Percentiles rank a stretch among this genome's conserved stretches.
phyloP scores from a whole-genome alignment of 2,888 invertebrate genomes.

The Argynnis bischoffii region DNA sequence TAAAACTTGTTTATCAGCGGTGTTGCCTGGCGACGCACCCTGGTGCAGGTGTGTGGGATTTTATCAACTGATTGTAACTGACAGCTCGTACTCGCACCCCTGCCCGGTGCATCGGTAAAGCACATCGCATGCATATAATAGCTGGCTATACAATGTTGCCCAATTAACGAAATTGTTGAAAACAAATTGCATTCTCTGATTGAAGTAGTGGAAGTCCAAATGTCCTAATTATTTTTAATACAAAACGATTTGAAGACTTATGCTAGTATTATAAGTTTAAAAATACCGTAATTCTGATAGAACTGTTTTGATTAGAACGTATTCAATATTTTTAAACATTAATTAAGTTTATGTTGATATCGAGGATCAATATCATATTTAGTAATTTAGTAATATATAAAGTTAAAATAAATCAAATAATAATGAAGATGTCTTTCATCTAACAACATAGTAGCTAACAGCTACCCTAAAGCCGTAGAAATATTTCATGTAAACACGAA shows the following conservation, averaged over 20 bases:
- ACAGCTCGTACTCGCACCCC: slow-evolving; percentile 46
- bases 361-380: no score
- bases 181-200: slow-evolving; percentile 12
- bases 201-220: slow-evolving; percentile 3
- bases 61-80: slow-evolving; percentile 76
- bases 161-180: slow-evolving; percentile 30
- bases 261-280: no score
- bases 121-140: slow-evolving; percentile 36
- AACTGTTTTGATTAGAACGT: no score
- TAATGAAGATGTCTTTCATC: slow-evolving; percentile 8
- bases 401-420: background rate
- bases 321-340: no score
- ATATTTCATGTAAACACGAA: slow-evolving; percentile 67
- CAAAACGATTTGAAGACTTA: no score
- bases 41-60: slow-evolving; percentile 75
- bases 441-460: slow-evolving; percentile 25
- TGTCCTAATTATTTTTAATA: background rate
- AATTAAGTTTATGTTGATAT: no score
- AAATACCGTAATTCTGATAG: no score
- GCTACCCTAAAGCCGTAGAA: slow-evolving; percentile 52
- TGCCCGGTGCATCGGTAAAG: slow-evolving; percentile 20
- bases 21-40: slow-evolving; percentile 61
- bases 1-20: slow-evolving; percentile 67
- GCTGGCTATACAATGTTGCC: slow-evolving; percentile 24
- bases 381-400: no score